These are phyloP conservation scores for Coronaproctus castanopsis DNA, from an alignment of 2,888 invertebrate genomes.

Conservation along the genomic window DNA sequence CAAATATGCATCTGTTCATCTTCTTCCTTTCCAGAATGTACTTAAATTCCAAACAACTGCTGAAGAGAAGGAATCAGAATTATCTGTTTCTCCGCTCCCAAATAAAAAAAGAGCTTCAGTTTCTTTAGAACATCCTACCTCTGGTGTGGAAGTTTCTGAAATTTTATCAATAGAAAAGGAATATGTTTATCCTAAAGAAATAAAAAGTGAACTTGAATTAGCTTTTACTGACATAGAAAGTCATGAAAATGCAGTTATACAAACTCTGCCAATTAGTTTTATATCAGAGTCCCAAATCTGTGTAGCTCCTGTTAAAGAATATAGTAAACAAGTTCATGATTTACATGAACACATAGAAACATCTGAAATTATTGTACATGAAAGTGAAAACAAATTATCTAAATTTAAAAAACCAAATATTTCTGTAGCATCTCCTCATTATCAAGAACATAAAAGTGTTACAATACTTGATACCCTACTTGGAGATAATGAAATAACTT, in stretches of 20 bases:
- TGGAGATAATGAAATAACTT: slow-evolving; percentile 19
- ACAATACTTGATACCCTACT: slow-evolving; percentile 25
- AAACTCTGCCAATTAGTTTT: background rate
- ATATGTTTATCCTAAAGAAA: slow-evolving; percentile 27
- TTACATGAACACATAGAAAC: slow-evolving; percentile 27
- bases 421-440: slow-evolving; percentile 19
- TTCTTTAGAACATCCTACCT: slow-evolving; percentile 26
- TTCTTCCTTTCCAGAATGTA: slow-evolving; percentile 32
- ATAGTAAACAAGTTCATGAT: background rate
- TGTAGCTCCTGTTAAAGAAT: slow-evolving; percentile 18
- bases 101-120: slow-evolving; percentile 28
- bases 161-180: slow-evolving; percentile 37
- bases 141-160: slow-evolving; percentile 25
- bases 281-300: slow-evolving; percentile 16
- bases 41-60: slow-evolving; percentile 31
- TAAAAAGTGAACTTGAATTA: slow-evolving; percentile 20
- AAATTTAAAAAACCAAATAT: background rate
- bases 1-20: slow-evolving; percentile 19
- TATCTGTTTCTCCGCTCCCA: slow-evolving; percentile 25
- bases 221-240: slow-evolving; percentile 22
- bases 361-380: slow-evolving; percentile 26
- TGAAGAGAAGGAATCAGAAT: slow-evolving; percentile 24
- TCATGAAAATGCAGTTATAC: slow-evolving; percentile 26
- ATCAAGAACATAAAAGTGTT: slow-evolving; percentile 24
- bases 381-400: slow-evolving; percentile 23